phyloP scores from a whole-genome alignment of 2,888 invertebrate genomes.

The Perdita meconis region DNA sequence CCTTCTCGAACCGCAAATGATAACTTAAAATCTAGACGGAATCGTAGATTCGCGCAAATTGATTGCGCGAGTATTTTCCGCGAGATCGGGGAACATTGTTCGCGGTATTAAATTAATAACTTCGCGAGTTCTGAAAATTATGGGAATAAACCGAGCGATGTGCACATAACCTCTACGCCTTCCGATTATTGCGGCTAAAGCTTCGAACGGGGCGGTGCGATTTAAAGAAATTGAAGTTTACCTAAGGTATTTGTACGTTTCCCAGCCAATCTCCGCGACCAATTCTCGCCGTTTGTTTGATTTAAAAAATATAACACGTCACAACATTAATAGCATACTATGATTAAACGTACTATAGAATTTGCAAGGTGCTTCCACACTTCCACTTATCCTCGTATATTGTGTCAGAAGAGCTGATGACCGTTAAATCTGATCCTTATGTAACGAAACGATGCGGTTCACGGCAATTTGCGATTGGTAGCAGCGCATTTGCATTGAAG shows the following conservation, averaged over 20 bases:
- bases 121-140: slow-evolving; percentile 10
- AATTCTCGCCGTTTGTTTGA: slow-evolving; percentile 60
- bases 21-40: slow-evolving; percentile 20
- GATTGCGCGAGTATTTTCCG: not conserved
- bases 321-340: slow-evolving; percentile 68
- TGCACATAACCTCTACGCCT: slow-evolving; percentile 61
- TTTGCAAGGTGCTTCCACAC: slow-evolving; percentile 41
- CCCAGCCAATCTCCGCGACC: slow-evolving; percentile 57
- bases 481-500: not conserved
- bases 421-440: slow-evolving; percentile 40
- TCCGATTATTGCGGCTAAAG: not conserved
- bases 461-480: slow-evolving; percentile 3
- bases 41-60: not conserved
- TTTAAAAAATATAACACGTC: slow-evolving; percentile 73
- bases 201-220: not conserved
- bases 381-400: slow-evolving; percentile 27
- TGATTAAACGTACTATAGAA: slow-evolving; percentile 63
- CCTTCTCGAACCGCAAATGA: not conserved
- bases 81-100: not conserved
- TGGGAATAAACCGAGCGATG: slow-evolving; percentile 31
- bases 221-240: slow-evolving; percentile 43
- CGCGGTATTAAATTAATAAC: slow-evolving; percentile 6
- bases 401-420: not conserved
- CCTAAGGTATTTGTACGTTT: slow-evolving; percentile 67
- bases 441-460: slow-evolving; percentile 32